Percentiles rank a stretch among this genome's conserved stretches.
phyloP scores from a whole-genome alignment of 2,797 vertebrate genomes.

The Coregonus suidteri region DNA sequence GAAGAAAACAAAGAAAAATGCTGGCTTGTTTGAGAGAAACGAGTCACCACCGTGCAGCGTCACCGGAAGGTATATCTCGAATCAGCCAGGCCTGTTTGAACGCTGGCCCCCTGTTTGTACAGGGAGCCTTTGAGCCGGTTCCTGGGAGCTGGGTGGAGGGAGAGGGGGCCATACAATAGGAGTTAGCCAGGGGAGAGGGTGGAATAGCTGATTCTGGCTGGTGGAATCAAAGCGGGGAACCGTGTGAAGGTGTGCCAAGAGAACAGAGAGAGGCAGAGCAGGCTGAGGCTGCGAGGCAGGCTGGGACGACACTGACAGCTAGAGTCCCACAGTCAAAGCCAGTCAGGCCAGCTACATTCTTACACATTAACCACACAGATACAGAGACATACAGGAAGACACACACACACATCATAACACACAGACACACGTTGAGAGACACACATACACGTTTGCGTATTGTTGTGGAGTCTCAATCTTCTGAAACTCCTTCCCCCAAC shows the following conservation, averaged over 20 bases:
- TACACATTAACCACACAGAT: slow-evolving; percentile 24
- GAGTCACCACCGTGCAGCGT: too few species aligned
- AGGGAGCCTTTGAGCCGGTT: slow-evolving; percentile 36
- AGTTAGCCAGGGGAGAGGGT: slow-evolving; percentile 62
- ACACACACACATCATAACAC: slow-evolving; percentile 25
- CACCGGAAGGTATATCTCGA: slow-evolving; percentile 30
- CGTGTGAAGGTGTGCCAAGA: slow-evolving; percentile 74
- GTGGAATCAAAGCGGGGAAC: slow-evolving; percentile 67
- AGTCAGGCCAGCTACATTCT: slow-evolving; percentile 66
- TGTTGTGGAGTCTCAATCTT: slow-evolving; percentile 1
- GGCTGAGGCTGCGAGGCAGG: slow-evolving; percentile 1
- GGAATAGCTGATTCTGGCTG: slow-evolving; percentile 57
- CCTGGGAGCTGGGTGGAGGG: slow-evolving; percentile 28
- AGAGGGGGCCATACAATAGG: slow-evolving; percentile 64
- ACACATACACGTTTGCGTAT: slow-evolving; percentile 5
- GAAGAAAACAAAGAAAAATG: too few species aligned
- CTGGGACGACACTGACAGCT: not conserved
- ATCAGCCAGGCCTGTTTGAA: slow-evolving; percentile 27
- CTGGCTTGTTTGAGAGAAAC: too few species aligned
- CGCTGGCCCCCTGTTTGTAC: slow-evolving; percentile 36
- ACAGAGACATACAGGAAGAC: not conserved
- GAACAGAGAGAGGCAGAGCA: slow-evolving; percentile 36
- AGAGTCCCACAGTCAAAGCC: slow-evolving; percentile 63
- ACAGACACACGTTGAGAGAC: not conserved
- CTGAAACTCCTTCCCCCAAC: not conserved